These are phyloP conservation scores for Campaea margaritaria DNA, from an alignment of 2,888 invertebrate species.

Conservation along the genomic window DNA sequence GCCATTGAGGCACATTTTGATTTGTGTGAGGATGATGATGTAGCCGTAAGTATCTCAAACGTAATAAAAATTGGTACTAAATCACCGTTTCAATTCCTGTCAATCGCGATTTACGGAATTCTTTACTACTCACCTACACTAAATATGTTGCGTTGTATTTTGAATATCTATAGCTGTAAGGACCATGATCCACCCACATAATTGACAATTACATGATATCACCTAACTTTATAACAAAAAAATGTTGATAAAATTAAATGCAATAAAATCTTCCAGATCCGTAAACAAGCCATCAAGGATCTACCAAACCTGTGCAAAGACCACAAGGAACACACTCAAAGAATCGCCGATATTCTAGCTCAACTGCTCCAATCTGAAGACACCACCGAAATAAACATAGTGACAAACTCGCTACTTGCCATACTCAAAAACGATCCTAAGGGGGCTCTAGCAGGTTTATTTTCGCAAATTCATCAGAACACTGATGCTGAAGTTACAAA, in stretches of 20 bases:
- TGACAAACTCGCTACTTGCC: conserved; percentile 92
- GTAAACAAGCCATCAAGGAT: conserved; percentile 97
- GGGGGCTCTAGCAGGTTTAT: conserved; percentile 84
- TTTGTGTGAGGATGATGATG: conserved; percentile 97
- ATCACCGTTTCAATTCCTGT: no score
- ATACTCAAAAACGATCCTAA: conserved; percentile 91
- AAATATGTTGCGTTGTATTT: no score
- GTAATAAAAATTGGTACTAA: neutral
- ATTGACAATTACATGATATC: no score
- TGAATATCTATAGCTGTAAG: no score
- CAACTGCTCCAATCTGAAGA: conserved; percentile 96
- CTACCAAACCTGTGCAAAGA: conserved; percentile 95
- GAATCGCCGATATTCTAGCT: conserved; percentile 96
- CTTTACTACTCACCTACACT: no score
- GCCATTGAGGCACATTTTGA: conserved; percentile 97
- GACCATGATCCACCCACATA: no score
- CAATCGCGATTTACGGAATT: no score
- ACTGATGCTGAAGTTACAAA: conserved; percentile 81
- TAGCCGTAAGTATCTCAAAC: conserved; percentile 88
- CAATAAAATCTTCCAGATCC: conserved; percentile 89
- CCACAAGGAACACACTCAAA: conserved; percentile 91
- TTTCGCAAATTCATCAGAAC: conserved; percentile 84
- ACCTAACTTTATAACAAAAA: neutral
- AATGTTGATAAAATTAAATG: no score
- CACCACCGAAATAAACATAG: conserved; percentile 92